Percentiles rank a stretch among this genome's conserved stretches.
phyloP scores from a whole-genome alignment of 2,113 vertebrate species.

The Myotis brandtii region DNA sequence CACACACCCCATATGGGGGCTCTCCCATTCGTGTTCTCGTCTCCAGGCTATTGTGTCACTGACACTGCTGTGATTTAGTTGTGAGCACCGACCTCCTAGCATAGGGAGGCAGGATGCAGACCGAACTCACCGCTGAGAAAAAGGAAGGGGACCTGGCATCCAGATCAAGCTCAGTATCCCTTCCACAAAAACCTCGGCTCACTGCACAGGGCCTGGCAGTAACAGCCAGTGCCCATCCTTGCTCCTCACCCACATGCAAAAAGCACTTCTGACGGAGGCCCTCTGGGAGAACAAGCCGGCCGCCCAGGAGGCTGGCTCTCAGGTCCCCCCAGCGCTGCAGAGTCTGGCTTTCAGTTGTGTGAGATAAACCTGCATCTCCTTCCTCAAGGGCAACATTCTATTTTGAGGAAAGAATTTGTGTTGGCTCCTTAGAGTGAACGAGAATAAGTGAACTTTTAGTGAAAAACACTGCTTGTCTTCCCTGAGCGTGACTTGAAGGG shows the following conservation, averaged over 20 bases:
- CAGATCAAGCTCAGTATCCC: background rate
- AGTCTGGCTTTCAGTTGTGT: background rate
- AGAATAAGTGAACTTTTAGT: background rate
- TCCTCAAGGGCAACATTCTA: background rate
- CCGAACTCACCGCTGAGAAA: background rate
- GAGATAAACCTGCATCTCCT: background rate
- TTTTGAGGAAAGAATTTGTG: background rate
- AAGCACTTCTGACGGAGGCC: background rate
- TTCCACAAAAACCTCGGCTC: background rate
- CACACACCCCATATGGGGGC: accelerated
- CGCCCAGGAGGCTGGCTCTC: background rate
- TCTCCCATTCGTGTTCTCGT: accelerated
- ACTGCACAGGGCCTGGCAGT: background rate
- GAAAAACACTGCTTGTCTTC: background rate
- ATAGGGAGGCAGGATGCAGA: background rate
- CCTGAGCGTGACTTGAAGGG: background rate
- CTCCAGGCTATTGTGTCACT: background rate
- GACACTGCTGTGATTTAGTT: background rate
- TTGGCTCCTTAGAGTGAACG: background rate
- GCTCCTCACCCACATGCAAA: background rate
- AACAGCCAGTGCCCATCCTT: slow-evolving; percentile 26
- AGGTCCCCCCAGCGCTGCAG: background rate
- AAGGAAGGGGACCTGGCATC: background rate
- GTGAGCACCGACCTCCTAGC: background rate
- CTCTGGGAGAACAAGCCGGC: background rate